Conservation (phyloP, 2,113 vertebrate genomes). For the Sinocyclocheilus grahami region DNA sequence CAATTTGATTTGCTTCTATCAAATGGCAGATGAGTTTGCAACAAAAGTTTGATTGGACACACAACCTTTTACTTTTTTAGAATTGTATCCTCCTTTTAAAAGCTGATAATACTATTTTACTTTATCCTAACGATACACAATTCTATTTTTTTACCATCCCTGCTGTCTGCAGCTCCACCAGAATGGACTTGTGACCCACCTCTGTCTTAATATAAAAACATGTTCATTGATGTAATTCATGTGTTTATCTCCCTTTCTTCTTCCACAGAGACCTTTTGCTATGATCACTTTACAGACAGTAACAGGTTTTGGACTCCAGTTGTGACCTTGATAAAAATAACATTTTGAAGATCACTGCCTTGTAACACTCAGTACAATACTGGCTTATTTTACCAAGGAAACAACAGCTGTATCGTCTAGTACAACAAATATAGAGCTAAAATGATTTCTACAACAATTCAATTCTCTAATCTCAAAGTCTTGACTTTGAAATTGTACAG, state of each 20-base stretch:
- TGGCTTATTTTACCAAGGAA: background rate
- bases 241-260: background rate
- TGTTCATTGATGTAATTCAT: background rate
- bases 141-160: background rate
- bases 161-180: background rate
- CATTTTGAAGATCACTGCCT: background rate
- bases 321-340: constrained; percentile 20
- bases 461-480: background rate
- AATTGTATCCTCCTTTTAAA: background rate
- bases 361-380: background rate
- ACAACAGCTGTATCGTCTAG: background rate
- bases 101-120: background rate
- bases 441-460: background rate
- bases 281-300: background rate
- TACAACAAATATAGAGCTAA: background rate
- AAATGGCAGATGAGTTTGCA: background rate
- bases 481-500: background rate
- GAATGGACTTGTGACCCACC: background rate
- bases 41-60: background rate
- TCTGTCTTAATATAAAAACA: background rate
- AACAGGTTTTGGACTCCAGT: background rate
- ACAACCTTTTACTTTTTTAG: background rate
- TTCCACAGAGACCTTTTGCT: constrained; percentile 2
- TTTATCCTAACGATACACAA: background rate
- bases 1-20: background rate